Evolutionary conservation across 2,888 invertebrate genomes (phyloP), one percentile per base, ranked within the genome.

Genomic region (Pachymerium ferrugineum): DNA sequence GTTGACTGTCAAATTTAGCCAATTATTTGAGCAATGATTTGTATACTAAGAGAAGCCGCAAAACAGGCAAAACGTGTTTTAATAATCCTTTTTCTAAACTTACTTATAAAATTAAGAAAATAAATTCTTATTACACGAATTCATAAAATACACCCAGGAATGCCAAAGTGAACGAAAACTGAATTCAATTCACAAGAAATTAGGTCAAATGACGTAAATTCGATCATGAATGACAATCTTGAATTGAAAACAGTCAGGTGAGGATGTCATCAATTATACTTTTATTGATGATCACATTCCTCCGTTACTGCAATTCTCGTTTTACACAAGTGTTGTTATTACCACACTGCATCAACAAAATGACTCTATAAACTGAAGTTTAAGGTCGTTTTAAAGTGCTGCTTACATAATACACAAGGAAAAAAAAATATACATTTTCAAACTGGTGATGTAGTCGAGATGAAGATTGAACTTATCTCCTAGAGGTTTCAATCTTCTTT

Each of bases 381-480:
- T 38, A 38, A n/a, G 14, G 38, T 38, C n/a, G 16, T 14, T 38
- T 38, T 54, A 54, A 54, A 54, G n/a, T n/a, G n/a, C 28, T 54
- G 25, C 25, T 54, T 54, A 54, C 54, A 54, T 25, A 25, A 54
- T 3, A 4, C 3, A n/a, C n/a, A n/a, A n/a, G 6, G 22, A 5
- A 47, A 19, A 22, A 12, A 54, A 25, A 16, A 38, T 38, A n/a
- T 38, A n/a, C 16, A 25, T 54, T 54, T 25, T 54, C 8, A 8
- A 54, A 28, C 25, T 54, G 28, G 6, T 25, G 14, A 54, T 10
- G 3, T 47, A 22, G 22, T 47, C 47, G 12, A 22, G 47, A 47
- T 47, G 47, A 19, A 47, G 47, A 54, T 54, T 54, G 25, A 54
- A 54, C 54, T 54, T 54, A 54, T 54, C 54, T 54, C 25, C 54